Conservation (phyloP, 2,888 invertebrate species). For the Exephanes ischioxanthus region DNA sequence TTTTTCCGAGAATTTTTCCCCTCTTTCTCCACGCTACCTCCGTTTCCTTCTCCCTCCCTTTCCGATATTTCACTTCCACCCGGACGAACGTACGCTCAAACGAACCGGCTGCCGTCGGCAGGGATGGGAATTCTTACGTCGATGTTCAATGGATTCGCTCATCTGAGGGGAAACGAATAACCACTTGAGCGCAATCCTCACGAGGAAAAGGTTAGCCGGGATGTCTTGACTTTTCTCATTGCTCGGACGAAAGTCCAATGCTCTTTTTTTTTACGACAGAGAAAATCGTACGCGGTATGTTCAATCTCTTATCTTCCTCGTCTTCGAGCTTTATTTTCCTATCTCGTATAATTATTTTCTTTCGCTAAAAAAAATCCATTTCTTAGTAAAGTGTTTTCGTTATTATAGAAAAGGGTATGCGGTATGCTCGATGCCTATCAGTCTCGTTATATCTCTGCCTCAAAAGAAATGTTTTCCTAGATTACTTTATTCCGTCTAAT, state of each 20-base stretch:
- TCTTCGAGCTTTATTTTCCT: background rate
- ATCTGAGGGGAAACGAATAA: constrained; percentile 20
- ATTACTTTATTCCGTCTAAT: background rate
- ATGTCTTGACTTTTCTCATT: constrained; percentile 37
- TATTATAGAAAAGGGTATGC: too few species aligned
- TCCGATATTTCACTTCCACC: constrained; percentile 32
- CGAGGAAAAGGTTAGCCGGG: constrained; percentile 10
- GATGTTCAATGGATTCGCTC: constrained; percentile 46
- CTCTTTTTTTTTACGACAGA: background rate
- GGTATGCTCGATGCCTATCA: too few species aligned
- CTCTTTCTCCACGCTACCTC: background rate
- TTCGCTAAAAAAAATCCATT: background rate
- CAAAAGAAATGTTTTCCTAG: too few species aligned
- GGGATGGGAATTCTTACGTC: constrained; percentile 4
- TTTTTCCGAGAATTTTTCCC: constrained; percentile 4
- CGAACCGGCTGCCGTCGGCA: constrained; percentile 7
- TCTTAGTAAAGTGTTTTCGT: too few species aligned
- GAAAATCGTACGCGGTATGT: constrained; percentile 15
- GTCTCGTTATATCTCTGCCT: too few species aligned
- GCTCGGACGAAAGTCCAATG: background rate
- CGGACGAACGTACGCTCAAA: constrained; percentile 18
- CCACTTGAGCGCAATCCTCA: constrained; percentile 38
- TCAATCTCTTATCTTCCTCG: background rate
- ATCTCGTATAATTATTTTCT: constrained; percentile 7
- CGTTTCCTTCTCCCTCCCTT: background rate